Conservation (phyloP, 1,140 invertebrate species). For the Eueides isabella region DNA sequence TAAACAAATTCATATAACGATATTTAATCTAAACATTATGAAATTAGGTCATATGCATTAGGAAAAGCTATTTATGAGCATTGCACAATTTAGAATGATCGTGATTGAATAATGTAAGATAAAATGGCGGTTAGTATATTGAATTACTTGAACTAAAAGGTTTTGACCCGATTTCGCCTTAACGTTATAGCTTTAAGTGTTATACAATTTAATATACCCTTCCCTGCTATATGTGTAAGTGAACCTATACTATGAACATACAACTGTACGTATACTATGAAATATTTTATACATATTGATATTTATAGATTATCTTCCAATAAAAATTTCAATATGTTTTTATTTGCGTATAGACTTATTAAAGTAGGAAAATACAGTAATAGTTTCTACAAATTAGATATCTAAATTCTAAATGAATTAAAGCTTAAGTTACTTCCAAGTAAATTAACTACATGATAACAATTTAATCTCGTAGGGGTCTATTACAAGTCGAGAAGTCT, state of each 20-base stretch:
- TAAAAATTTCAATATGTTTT: no score
- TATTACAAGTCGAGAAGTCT: background rate
- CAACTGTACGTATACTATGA: no score
- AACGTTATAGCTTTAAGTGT: conserved; percentile 22
- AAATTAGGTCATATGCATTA: background rate
- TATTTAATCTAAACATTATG: background rate
- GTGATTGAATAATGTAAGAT: conserved; percentile 55
- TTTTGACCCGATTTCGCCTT: conserved; percentile 38
- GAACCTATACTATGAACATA: background rate
- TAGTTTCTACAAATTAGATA: no score
- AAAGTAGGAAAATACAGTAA: no score
- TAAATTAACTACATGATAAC: background rate
- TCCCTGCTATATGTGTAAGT: background rate
- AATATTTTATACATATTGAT: no score
- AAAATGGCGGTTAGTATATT: conserved; percentile 59
- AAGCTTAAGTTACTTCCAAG: background rate
- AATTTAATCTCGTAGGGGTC: conserved; percentile 4
- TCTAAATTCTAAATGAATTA: background rate
- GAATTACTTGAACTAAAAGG: conserved; percentile 58
- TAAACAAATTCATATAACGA: no score
- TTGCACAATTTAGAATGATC: conserved; percentile 33
- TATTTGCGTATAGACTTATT: no score
- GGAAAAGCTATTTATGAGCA: conserved; percentile 12
- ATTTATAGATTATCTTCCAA: no score
- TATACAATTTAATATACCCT: conserved; percentile 1